Evolutionary conservation across 2,113 vertebrate genomes (phyloP).

Genomic region (Calyptommatus sinebrachiatus): DNA sequence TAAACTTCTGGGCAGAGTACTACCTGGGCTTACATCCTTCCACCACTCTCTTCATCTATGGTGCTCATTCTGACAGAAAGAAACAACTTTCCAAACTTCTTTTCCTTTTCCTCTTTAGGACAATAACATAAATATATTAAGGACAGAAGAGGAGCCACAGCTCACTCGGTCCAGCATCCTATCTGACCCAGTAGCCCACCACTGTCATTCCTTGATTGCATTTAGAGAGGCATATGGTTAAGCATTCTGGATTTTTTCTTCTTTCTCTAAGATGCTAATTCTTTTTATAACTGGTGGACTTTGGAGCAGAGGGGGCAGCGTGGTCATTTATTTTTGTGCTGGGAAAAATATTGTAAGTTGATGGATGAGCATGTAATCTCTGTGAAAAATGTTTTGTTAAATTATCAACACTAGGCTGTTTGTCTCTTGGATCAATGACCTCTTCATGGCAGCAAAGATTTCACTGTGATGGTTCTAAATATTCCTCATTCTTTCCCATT

Average conservation of each 20-base stretch:
- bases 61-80: neutral
- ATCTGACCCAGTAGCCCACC: too few species aligned
- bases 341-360: constrained; percentile 52
- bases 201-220: neutral
- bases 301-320: constrained; percentile 7
- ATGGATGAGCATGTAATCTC: constrained; percentile 63
- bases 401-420: constrained; percentile 65
- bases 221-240: neutral
- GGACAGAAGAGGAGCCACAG: too few species aligned
- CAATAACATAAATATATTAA: neutral
- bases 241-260: constrained; percentile 19
- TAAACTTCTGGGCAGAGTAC: neutral
- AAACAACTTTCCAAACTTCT: neutral
- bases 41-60: neutral
- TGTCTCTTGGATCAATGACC: constrained; percentile 59
- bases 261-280: constrained; percentile 20
- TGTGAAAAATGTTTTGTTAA: constrained; percentile 68
- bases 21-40: neutral
- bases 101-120: constrained; percentile 7
- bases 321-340: constrained; percentile 38
- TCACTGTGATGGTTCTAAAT: constrained; percentile 60
- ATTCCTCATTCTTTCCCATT: constrained; percentile 50
- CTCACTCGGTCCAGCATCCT: too few species aligned
- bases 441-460: constrained; percentile 59
- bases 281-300: constrained; percentile 25